phyloP scores from a whole-genome alignment of 2,888 invertebrate species.

The Lithophane socia region DNA sequence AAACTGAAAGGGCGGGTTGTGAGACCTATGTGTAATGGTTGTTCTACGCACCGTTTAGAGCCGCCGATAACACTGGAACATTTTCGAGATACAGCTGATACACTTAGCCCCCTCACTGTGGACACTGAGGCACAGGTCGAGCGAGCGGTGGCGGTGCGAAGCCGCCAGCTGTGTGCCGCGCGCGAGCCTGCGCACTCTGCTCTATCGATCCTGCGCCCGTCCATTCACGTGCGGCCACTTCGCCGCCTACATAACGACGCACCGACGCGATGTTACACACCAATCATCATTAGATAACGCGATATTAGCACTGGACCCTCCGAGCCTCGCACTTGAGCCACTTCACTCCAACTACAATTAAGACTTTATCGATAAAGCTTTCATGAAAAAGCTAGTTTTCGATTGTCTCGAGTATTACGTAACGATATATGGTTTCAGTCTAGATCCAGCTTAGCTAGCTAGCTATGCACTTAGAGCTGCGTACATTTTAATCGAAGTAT shows the following conservation, averaged over 20 bases:
- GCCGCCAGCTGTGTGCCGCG: slow-evolving; percentile 82
- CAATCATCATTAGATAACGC: slow-evolving; percentile 88
- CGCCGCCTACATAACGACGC: slow-evolving; percentile 85
- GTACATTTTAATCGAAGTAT: slow-evolving; percentile 50
- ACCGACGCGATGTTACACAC: slow-evolving; percentile 82
- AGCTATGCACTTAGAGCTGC: slow-evolving; percentile 34
- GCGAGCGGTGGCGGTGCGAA: slow-evolving; percentile 76
- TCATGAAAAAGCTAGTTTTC: slow-evolving; percentile 39
- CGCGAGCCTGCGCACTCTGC: slow-evolving; percentile 86
- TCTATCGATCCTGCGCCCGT: slow-evolving; percentile 85
- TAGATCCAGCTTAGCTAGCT: slow-evolving; percentile 13
- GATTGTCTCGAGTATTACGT: slow-evolving; percentile 39
- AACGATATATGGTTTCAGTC: slow-evolving; percentile 36
- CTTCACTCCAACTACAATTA: slow-evolving; percentile 79
- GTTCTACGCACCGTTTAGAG: slow-evolving; percentile 85
- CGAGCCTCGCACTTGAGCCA: slow-evolving; percentile 80
- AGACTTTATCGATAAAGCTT: slow-evolving; percentile 65
- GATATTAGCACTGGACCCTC: slow-evolving; percentile 81
- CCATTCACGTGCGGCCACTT: slow-evolving; percentile 86
- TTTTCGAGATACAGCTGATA: slow-evolving; percentile 77
- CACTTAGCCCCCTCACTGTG: slow-evolving; percentile 78
- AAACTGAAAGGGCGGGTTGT: slow-evolving; percentile 25
- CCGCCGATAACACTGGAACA: slow-evolving; percentile 80
- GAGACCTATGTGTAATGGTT: slow-evolving; percentile 35
- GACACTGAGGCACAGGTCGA: slow-evolving; percentile 79